A percentile compares a stretch with the other conserved stretches of the same genome.
Evolutionary conservation across 2,888 invertebrate species (phyloP).

Genomic region (Eulithis testata): DNA sequence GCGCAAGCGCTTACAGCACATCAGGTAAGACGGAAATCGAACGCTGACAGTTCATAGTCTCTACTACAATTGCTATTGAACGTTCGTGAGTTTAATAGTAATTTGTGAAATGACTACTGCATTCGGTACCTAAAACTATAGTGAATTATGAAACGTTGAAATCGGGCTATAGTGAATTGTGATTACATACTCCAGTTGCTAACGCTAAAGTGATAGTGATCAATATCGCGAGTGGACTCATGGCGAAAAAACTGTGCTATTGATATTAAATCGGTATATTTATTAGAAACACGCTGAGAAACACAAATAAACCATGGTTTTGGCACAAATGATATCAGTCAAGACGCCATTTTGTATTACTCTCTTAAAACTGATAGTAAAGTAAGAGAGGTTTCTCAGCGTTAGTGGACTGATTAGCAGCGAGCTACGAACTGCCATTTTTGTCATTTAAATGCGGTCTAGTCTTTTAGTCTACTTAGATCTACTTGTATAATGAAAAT

Average conservation of each 20-base stretch:
- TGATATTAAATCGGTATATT: conserved; percentile 17
- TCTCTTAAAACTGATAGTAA: conserved; percentile 9
- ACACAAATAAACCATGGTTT: neutral
- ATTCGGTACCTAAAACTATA: conserved; percentile 1
- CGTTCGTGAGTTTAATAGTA: conserved; percentile 44
- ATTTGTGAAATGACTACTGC: conserved; percentile 17
- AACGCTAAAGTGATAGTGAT: conserved; percentile 6
- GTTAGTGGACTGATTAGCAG: conserved; percentile 22
- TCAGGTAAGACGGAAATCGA: conserved; percentile 80
- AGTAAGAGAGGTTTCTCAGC: conserved; percentile 13
- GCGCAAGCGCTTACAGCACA: conserved; percentile 72
- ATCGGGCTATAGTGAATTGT: conserved; percentile 8
- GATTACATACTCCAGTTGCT: neutral
- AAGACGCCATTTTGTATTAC: neutral
- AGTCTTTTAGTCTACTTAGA: conserved; percentile 31
- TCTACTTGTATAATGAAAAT: neutral
- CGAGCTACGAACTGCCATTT: conserved; percentile 31
- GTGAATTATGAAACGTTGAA: conserved; percentile 4
- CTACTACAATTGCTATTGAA: conserved; percentile 59
- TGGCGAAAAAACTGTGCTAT: conserved; percentile 13
- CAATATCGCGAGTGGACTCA: conserved; percentile 4
- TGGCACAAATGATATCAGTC: neutral
- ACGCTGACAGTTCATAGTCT: conserved; percentile 79
- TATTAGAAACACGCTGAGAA: conserved; percentile 8
- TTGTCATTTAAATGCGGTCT: conserved; percentile 28